Conservation (phyloP, 2,888 invertebrate species). For the Cacoxenus indagator region DNA sequence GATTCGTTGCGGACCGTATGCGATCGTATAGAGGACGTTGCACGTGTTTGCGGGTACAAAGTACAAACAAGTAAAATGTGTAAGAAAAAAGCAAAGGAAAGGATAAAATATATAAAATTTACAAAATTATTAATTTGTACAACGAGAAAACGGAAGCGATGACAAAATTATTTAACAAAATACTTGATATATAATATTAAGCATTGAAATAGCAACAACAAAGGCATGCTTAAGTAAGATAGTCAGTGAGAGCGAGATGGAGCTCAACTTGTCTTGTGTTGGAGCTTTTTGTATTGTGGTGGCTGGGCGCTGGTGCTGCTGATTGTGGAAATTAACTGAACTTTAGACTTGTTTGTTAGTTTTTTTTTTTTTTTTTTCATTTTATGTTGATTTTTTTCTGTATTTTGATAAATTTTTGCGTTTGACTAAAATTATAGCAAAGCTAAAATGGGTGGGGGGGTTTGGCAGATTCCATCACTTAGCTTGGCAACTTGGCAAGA, state of each 20-base stretch:
- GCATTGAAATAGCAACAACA: background rate
- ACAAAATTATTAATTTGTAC: slow-evolving; percentile 39
- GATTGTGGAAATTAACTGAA: slow-evolving; percentile 46
- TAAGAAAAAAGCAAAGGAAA: background rate
- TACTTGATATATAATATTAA: background rate
- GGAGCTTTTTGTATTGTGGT: background rate
- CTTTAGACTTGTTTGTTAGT: slow-evolving; percentile 58
- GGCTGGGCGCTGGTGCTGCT: slow-evolving; percentile 4
- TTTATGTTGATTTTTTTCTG: background rate
- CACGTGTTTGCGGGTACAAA: slow-evolving; percentile 28
- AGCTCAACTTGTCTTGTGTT: background rate
- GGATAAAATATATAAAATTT: slow-evolving; percentile 33
- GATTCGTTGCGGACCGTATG: no score
- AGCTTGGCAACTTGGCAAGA: no score
- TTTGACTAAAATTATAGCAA: background rate
- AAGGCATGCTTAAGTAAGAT: background rate
- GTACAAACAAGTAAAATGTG: slow-evolving; percentile 30
- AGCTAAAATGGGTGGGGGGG: background rate
- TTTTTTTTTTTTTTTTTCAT: slow-evolving; percentile 2
- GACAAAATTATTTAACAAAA: background rate
- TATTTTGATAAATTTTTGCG: background rate
- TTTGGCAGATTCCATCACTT: no score
- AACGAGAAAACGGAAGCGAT: background rate
- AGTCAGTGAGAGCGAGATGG: background rate
- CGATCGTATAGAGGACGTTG: no score